Evolutionary conservation across 2,888 invertebrate species (phyloP).

Genomic region (Parnassius glacialis): DNA sequence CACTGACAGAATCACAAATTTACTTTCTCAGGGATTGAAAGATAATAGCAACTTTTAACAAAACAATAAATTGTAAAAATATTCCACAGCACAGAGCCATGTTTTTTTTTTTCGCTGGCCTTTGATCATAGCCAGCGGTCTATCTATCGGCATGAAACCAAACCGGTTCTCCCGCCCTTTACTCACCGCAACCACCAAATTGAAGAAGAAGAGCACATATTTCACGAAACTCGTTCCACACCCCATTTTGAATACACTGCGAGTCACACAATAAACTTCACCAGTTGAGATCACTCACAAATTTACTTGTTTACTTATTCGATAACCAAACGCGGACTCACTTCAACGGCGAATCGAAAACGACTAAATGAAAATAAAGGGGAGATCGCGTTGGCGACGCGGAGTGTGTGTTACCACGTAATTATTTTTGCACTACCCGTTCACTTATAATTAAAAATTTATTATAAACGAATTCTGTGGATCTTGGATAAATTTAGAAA

Average conservation of each 20-base stretch:
- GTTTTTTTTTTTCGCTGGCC: slow-evolving; percentile 53
- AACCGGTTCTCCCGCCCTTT: slow-evolving; percentile 70
- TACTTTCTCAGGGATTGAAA: too few relatives aligned
- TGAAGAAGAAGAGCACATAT: slow-evolving; percentile 90
- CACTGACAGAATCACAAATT: too few relatives aligned
- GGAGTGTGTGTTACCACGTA: slow-evolving; percentile 38
- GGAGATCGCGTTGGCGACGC: slow-evolving; percentile 69
- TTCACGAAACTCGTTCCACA: slow-evolving; percentile 89
- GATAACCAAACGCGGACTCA: slow-evolving; percentile 40
- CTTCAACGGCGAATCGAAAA: slow-evolving; percentile 47
- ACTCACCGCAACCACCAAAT: slow-evolving; percentile 89
- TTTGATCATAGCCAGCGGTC: slow-evolving; percentile 55
- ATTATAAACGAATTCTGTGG: too few relatives aligned
- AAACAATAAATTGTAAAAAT: not conserved
- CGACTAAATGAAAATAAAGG: slow-evolving; percentile 64
- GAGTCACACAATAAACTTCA: slow-evolving; percentile 64
- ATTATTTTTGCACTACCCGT: slow-evolving; percentile 1
- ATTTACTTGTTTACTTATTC: slow-evolving; percentile 46
- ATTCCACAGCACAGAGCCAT: slow-evolving; percentile 30
- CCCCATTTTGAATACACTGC: slow-evolving; percentile 79
- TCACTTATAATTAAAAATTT: not conserved
- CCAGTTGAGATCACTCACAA: slow-evolving; percentile 64
- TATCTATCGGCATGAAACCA: slow-evolving; percentile 58
- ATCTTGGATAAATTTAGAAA: too few relatives aligned
- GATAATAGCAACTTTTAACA: too few relatives aligned